Evolutionary conservation across 2,888 invertebrate genomes (phyloP).

Genomic region (Opisthograptis luteolata): DNA sequence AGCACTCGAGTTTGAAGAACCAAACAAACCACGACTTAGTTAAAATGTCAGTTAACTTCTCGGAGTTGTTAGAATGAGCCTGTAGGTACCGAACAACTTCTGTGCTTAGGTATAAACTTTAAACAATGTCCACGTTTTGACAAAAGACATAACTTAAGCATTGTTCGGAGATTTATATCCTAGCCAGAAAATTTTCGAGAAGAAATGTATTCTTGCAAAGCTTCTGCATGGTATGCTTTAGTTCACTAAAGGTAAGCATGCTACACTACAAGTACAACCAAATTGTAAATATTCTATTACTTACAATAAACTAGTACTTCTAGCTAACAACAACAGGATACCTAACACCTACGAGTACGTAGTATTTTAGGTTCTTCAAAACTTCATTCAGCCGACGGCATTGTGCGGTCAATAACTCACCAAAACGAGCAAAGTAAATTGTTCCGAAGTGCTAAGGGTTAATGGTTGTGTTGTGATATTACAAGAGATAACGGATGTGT

Average conservation of each 20-base stretch:
- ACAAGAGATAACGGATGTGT: slow-evolving; percentile 12
- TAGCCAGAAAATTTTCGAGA: neutral
- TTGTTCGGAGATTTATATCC: slow-evolving; percentile 7
- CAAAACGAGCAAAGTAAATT: slow-evolving; percentile 8
- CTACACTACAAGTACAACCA: too few species aligned
- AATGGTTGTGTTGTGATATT: slow-evolving; percentile 6
- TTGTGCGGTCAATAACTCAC: slow-evolving; percentile 1
- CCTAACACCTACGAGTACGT: neutral
- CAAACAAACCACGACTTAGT: neutral
- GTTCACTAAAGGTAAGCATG: too few species aligned
- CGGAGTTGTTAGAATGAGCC: neutral
- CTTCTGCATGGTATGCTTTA: too few species aligned
- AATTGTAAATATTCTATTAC: too few species aligned
- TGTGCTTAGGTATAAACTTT: slow-evolving; percentile 3
- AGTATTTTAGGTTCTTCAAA: slow-evolving; percentile 1
- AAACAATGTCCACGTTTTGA: slow-evolving; percentile 11
- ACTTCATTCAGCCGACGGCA: neutral
- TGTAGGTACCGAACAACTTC: neutral
- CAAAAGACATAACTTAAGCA: slow-evolving; percentile 9
- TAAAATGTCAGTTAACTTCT: neutral
- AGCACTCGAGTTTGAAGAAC: too few species aligned
- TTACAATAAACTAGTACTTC: too few species aligned
- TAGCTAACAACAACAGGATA: too few species aligned
- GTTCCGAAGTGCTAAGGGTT: slow-evolving; percentile 16
- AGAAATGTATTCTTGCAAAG: neutral